Evolutionary conservation across 2,797 vertebrate genomes (phyloP), one percentile per base, ranked within the genome.

Genomic region (Bryconaethiops microstoma): DNA sequence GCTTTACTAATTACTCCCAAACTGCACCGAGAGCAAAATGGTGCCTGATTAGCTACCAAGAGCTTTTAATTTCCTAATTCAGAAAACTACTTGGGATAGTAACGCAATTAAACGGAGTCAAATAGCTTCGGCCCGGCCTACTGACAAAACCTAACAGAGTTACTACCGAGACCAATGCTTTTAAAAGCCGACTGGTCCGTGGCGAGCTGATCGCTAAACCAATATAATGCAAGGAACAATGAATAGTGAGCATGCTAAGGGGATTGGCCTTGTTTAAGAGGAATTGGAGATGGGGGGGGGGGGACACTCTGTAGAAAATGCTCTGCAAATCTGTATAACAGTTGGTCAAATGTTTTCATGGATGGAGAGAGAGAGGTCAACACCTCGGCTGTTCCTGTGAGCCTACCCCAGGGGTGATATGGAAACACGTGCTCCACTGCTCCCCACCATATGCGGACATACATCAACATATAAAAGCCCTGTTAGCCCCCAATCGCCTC

Each of bases 341-440:
- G 81, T 78, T 81, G 81, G 78, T 76, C 78, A 83, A 84, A 86
- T 86, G 83, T 83, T 83, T 82, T 78, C 77, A 81, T 80, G 77
- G 79, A 84, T 68, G n/a, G 69, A 73, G 80, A 55, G 74, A 69
- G 73, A 78, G 78, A 76, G 84, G 80, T 87, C 76, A 65, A 64
- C 50, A 40, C 65, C 72, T 67, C 74, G 81, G 64, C 76, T 86
- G 76, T 74, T 73, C 75, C 52, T 75, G 25, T 73, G 74, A 83
- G 83, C 73, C 76, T 62, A 78, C 82, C 76, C 80, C 16, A 14
- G 73, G 83, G 82, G 85, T 84, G 76, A 85, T 70, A 82, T 84
- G 73, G 81, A 83, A 78, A 85, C 76, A 71, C 57, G 65, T 71
- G 55, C 76, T 71, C 7, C 60, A 21, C 77, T 72, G 42, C 71